Evolutionary conservation across 2,797 vertebrate species (phyloP).

Genomic region (Anomalospiza imberbis): DNA sequence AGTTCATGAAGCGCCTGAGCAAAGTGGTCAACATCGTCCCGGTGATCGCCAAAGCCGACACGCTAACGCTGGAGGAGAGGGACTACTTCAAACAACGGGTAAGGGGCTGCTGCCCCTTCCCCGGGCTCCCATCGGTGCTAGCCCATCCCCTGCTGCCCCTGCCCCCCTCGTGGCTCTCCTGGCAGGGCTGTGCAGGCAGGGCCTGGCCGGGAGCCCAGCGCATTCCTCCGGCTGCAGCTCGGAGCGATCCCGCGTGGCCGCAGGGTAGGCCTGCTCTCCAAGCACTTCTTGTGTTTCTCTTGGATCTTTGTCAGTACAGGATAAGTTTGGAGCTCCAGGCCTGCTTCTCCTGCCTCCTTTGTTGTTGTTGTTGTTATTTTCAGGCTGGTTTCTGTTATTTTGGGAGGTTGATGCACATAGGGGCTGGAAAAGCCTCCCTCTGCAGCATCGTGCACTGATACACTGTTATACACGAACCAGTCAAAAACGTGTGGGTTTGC

Average conservation of each 20-base stretch:
- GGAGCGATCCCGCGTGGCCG: slow-evolving; percentile 8
- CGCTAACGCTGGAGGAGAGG: slow-evolving; percentile 93
- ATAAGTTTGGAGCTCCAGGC: not conserved
- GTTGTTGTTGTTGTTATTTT: not conserved
- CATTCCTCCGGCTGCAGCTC: slow-evolving; percentile 16
- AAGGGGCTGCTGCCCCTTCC: not conserved
- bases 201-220: slow-evolving; percentile 35
- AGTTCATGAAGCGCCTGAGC: slow-evolving; percentile 96
- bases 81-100: slow-evolving; percentile 93
- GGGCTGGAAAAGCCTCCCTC: not conserved
- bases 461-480: no score
- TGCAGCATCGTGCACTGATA: not conserved
- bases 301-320: slow-evolving; percentile 54
- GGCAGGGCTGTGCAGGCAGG: not conserved
- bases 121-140: not conserved
- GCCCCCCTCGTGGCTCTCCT: not conserved
- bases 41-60: slow-evolving; percentile 95
- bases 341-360: slow-evolving; percentile 1
- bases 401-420: not conserved
- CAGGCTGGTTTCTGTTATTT: not conserved
- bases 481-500: not conserved
- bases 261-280: not conserved
- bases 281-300: slow-evolving; percentile 58
- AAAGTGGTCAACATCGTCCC: slow-evolving; percentile 98
- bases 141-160: not conserved